Conservation (phyloP, 2,113 vertebrate species). For the Grallaria varia region DNA sequence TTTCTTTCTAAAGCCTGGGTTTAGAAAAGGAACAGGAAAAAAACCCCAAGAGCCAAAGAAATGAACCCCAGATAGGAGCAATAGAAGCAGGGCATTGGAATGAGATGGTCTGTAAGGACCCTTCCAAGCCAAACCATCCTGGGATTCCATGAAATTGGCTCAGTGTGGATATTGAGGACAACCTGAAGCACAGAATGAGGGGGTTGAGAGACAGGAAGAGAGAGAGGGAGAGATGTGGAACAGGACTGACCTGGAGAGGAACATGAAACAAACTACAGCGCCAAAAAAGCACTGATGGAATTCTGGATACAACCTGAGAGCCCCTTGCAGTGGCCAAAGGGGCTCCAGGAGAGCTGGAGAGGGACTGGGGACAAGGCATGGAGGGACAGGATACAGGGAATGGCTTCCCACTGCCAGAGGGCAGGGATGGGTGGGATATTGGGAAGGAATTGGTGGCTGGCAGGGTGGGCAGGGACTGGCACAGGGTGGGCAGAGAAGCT, state of each 20-base stretch:
- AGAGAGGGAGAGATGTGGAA: background rate
- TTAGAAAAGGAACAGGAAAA: background rate
- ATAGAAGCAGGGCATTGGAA: background rate
- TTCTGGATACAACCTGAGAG: background rate
- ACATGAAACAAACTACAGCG: fast-evolving
- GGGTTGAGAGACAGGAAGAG: background rate
- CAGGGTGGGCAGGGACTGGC: background rate
- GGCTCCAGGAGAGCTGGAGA: background rate
- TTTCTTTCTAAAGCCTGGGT: background rate
- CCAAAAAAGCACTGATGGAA: background rate
- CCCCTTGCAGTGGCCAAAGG: background rate
- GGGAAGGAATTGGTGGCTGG: background rate
- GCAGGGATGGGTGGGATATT: background rate
- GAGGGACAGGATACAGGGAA: background rate
- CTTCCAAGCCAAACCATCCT: background rate
- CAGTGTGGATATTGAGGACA: background rate
- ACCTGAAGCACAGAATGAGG: background rate
- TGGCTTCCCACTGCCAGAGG: background rate
- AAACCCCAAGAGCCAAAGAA: background rate
- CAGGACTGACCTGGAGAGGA: background rate
- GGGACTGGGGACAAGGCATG: background rate
- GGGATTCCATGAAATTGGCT: background rate
- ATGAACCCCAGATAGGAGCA: fast-evolving
- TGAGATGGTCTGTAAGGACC: background rate
- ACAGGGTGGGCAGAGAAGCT: background rate